phyloP scores from a whole-genome alignment of 2,888 invertebrate genomes.

The Parnassius glacialis region DNA sequence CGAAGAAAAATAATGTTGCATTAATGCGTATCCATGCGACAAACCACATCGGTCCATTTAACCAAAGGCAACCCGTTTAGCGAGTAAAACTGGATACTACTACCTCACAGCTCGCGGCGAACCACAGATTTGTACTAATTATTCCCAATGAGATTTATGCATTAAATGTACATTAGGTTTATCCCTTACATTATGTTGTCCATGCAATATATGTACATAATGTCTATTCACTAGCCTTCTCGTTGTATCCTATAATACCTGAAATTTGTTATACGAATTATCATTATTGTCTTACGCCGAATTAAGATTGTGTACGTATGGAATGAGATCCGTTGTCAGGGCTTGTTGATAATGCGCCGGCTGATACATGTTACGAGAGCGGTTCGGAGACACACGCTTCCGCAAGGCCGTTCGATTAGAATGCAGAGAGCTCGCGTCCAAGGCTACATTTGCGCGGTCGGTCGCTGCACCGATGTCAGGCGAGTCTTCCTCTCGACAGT shows the following conservation, averaged over 20 bases:
- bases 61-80: constrained; percentile 49
- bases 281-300: no score
- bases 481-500: constrained; percentile 68
- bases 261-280: no score
- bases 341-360: constrained; percentile 53
- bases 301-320: no score
- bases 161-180: neutral
- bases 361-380: constrained; percentile 62
- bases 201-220: no score
- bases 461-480: constrained; percentile 69
- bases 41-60: constrained; percentile 51
- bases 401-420: constrained; percentile 78
- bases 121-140: constrained; percentile 52
- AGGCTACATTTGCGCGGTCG: constrained; percentile 70
- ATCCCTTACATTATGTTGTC: no score
- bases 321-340: neutral
- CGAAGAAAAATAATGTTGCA: constrained; percentile 34
- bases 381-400: constrained; percentile 70
- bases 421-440: constrained; percentile 78
- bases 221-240: no score
- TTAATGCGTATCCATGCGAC: constrained; percentile 46
- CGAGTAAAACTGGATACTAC: constrained; percentile 57
- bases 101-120: constrained; percentile 45
- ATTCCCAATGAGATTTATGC: constrained; percentile 50
- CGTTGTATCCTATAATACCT: no score